Evolutionary conservation across 2,888 invertebrate species (phyloP), one percentile per base, ranked within the genome.

Genomic region (Imbricaverruca yamaguchii): DNA sequence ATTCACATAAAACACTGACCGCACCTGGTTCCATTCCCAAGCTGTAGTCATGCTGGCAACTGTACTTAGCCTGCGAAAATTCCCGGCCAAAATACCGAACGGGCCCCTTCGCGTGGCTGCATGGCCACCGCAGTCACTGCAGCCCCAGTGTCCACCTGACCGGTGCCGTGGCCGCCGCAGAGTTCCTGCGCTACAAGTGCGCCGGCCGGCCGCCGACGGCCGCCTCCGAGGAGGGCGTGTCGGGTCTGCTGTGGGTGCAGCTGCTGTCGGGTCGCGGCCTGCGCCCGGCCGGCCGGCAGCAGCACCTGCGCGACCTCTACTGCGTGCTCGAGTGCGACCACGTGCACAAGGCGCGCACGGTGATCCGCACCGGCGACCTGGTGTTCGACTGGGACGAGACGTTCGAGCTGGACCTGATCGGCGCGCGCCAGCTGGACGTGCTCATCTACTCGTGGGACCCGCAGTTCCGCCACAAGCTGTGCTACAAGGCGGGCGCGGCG

Each of bases 381-480:
- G 95, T 96, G 87, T 98, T 98, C 87, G 97, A 98, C 88, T 99
- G 99, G 99, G 97, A 98, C 87, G 99, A 99, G 87, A 96, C 96
- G 25, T 99, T 99, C 87, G 98, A 99, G 87, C 89, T 99, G 85
- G 98, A 99, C 87, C 89, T 98, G 83, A 95, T 97, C 77, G 94
- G 95, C 86, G 97, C 97, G 86, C 92, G 94, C 85, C 96, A 98
- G 87, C 89, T 98, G 84, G 97, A 98, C 86, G 93, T 99, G 84
- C 90, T 98, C 84, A 95, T 99, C 80, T 99, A 99, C 89, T 97
- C 97, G 13, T 99, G 99, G 99, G 98, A 99, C 89, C 98, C 98
- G 0, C 97, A 98, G 87, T 96, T 96, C 87, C 91, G 98, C 85
- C 98, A 97, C 89, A 95, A 97, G 87, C 82, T 84, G 18, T 84